These are phyloP conservation scores for Varanus salvator DNA, from an alignment of 2,113 vertebrate genomes.

Conservation along the genomic window DNA sequence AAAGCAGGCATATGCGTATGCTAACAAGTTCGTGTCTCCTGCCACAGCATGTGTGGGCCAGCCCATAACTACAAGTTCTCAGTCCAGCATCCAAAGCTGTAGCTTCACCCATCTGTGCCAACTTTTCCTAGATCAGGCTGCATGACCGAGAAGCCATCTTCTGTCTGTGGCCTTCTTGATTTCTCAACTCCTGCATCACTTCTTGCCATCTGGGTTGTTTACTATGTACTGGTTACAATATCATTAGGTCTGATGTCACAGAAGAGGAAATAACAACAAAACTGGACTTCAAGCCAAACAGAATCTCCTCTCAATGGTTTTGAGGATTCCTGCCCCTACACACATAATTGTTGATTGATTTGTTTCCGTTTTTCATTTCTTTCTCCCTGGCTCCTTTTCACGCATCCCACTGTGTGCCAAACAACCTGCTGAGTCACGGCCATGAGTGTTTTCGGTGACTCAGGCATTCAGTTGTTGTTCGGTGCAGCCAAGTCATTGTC, in stretches of 20 bases:
- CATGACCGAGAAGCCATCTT: not conserved
- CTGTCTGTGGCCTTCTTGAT: not conserved
- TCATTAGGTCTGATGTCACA: accelerated
- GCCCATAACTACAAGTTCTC: not conserved
- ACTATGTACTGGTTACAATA: not conserved
- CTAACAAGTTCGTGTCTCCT: not conserved
- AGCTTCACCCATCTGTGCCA: not conserved
- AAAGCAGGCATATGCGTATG: too few relatives aligned
- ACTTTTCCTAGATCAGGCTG: not conserved
- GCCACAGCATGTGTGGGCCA: not conserved
- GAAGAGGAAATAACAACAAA: not conserved
- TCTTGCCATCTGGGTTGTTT: not conserved
- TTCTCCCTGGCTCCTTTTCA: too few relatives aligned
- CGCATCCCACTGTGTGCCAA: too few relatives aligned
- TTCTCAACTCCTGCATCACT: not conserved
- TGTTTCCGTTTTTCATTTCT: not conserved
- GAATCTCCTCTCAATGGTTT: not conserved
- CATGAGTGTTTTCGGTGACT: too few relatives aligned
- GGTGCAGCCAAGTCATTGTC: too few relatives aligned
- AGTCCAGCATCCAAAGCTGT: not conserved
- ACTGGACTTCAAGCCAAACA: too few relatives aligned
- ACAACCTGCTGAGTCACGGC: too few relatives aligned
- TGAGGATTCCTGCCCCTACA: not conserved
- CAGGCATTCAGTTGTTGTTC: too few relatives aligned
- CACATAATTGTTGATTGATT: not conserved